Evolutionary conservation across 2,113 vertebrate genomes (phyloP).

Genomic region (Tursiops truncatus): DNA sequence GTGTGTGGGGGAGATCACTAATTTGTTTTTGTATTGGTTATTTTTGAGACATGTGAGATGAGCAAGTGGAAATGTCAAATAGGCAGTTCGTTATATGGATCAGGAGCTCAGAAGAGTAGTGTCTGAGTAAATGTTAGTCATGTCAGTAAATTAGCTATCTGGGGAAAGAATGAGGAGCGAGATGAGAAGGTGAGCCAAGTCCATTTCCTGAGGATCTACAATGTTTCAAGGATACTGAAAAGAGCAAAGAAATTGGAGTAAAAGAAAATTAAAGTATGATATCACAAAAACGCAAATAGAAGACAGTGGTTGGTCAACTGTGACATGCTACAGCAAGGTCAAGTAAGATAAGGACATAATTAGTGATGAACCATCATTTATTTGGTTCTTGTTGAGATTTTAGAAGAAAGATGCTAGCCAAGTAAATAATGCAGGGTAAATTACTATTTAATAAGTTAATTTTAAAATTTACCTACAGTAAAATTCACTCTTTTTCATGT

Average conservation of each 20-base stretch:
- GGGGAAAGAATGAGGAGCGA: background rate
- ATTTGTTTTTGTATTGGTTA: slow-evolving; percentile 33
- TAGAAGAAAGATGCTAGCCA: background rate
- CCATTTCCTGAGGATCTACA: background rate
- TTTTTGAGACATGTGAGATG: slow-evolving; percentile 17
- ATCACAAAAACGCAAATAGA: background rate
- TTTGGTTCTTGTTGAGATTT: background rate
- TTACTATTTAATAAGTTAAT: background rate
- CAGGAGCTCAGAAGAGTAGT: background rate
- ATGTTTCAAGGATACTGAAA: background rate
- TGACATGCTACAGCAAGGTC: background rate
- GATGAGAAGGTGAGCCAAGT: background rate
- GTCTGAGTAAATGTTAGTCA: background rate
- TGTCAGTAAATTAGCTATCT: background rate
- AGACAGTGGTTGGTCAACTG: background rate
- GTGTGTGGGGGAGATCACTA: background rate
- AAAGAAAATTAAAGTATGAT: background rate
- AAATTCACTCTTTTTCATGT: slow-evolving; percentile 1
- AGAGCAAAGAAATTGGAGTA: background rate
- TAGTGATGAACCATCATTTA: background rate
- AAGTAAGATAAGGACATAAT: slow-evolving; percentile 6
- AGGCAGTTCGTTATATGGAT: background rate
- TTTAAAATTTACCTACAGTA: background rate
- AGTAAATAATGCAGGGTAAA: background rate
- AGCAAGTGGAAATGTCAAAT: background rate